Conservation (phyloP, 2,888 invertebrate genomes). For the Ophonus ardosiacus region DNA sequence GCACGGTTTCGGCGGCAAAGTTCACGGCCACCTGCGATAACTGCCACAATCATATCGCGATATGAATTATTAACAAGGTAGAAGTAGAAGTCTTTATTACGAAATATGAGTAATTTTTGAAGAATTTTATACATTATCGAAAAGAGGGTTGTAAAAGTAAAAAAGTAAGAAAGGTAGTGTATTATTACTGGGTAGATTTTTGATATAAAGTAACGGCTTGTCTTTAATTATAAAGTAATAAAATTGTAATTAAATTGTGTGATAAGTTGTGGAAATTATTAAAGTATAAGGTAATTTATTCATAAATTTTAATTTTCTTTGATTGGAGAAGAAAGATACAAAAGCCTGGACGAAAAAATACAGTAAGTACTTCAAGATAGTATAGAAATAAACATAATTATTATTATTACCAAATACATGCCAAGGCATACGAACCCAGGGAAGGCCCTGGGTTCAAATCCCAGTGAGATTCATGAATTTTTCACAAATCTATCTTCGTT, state of each 20-base stretch:
- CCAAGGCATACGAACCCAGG: no score
- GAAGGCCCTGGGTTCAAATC: no score
- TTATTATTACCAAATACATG: no score
- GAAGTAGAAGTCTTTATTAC: constrained; percentile 8
- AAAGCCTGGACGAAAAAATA: no score
- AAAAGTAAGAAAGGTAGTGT: neutral
- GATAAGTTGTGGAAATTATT: neutral
- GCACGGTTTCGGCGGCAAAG: constrained; percentile 34
- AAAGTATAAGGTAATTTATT: neutral
- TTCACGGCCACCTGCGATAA: constrained; percentile 42
- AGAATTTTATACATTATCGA: neutral
- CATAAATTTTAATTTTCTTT: neutral
- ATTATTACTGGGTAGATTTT: neutral
- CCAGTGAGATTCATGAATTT: no score
- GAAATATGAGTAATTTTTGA: constrained; percentile 2
- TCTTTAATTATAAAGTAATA: neutral
- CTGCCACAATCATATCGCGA: constrained; percentile 13
- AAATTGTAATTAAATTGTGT: neutral
- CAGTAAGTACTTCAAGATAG: no score
- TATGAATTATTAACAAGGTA: constrained; percentile 17
- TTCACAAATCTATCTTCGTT: no score
- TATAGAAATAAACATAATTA: no score
- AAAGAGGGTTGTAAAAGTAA: neutral
- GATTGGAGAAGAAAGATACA: no score
- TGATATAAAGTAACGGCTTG: neutral